These are phyloP conservation scores for Nineta flava DNA, from an alignment of 2,888 invertebrate genomes.

Conservation along the genomic window DNA sequence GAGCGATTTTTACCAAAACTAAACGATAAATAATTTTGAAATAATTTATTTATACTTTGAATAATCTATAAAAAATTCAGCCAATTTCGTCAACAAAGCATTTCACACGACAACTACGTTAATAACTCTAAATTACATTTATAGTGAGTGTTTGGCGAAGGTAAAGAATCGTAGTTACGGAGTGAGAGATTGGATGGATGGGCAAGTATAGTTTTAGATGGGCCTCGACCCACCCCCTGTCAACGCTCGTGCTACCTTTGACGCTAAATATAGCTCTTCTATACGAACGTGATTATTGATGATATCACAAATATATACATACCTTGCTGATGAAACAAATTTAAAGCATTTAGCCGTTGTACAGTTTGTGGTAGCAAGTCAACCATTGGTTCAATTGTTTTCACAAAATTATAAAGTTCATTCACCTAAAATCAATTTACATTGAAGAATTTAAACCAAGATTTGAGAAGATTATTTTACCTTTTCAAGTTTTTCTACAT, in stretches of 20 bases:
- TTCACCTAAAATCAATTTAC: conserved; percentile 39
- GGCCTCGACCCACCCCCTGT: no score
- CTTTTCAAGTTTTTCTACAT: conserved; percentile 50
- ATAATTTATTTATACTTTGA: no score
- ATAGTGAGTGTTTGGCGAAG: neutral
- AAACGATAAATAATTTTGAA: no score
- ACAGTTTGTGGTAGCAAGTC: conserved; percentile 65
- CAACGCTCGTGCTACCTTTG: no score
- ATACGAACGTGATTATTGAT: no score
- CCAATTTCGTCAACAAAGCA: no score
- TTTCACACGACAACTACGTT: neutral
- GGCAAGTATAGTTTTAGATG: no score
- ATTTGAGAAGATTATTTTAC: conserved; percentile 22
- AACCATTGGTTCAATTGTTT: conserved; percentile 67
- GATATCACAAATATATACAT: conserved; percentile 13
- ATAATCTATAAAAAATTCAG: no score
- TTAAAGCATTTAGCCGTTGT: conserved; percentile 72
- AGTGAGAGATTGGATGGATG: no score
- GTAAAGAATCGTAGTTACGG: no score
- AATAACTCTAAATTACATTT: neutral
- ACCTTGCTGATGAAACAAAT: conserved; percentile 85
- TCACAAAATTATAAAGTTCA: conserved; percentile 74
- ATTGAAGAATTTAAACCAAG: conserved; percentile 5
- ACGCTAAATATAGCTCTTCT: no score
- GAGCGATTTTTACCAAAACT: no score